Evolutionary conservation across 1,140 invertebrate genomes (phyloP).

Genomic region (Papilio xuthus): DNA sequence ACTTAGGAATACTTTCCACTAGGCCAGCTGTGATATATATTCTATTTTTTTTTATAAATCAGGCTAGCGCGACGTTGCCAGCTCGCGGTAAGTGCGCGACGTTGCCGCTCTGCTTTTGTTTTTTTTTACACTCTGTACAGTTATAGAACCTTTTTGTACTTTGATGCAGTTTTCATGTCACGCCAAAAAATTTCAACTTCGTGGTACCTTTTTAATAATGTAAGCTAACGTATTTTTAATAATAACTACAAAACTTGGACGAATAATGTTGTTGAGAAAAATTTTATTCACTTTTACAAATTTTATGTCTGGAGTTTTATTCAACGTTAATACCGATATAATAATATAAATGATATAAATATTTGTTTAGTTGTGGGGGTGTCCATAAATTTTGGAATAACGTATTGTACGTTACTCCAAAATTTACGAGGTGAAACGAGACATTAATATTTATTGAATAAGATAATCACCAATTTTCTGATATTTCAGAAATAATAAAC

Average conservation of each 20-base stretch:
- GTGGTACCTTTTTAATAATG: background rate
- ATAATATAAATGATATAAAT: background rate
- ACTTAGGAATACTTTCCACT: slow-evolving; percentile 4
- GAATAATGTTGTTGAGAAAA: background rate
- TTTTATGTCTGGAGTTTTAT: background rate
- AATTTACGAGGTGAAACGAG: background rate
- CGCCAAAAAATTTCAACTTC: slow-evolving; percentile 21
- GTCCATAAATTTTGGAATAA: too few relatives aligned
- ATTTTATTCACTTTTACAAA: background rate
- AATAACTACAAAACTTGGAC: background rate
- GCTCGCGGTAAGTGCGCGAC: slow-evolving; percentile 44
- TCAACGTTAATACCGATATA: background rate
- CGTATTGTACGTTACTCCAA: background rate
- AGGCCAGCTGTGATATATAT: background rate
- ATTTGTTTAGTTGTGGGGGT: background rate
- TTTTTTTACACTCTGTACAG: slow-evolving; percentile 20
- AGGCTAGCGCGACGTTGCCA: slow-evolving; percentile 46
- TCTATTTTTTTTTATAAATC: slow-evolving; percentile 5
- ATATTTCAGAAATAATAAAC: background rate
- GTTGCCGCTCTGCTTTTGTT: slow-evolving; percentile 45
- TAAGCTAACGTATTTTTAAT: slow-evolving; percentile 13
- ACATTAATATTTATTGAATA: background rate
- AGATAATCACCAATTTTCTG: background rate
- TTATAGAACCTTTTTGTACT: slow-evolving; percentile 31
- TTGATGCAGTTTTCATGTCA: slow-evolving; percentile 36